A percentile compares a stretch with the other conserved stretches of the same genome.
These are phyloP conservation scores for Nephila pilipes DNA, from an alignment of 1,140 invertebrate genomes.

Conservation along the genomic window DNA sequence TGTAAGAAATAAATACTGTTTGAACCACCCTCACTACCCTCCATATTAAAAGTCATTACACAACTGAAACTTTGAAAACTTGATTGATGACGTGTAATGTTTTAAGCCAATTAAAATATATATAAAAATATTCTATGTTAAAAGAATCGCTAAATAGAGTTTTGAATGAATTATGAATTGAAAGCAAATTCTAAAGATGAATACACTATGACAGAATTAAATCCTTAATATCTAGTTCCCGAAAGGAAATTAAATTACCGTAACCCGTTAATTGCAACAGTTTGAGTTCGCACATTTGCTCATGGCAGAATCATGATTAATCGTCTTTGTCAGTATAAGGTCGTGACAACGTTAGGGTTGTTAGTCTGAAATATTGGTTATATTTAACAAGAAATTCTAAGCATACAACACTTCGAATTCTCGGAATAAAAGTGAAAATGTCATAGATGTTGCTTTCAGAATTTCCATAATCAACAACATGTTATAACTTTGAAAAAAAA, in stretches of 20 bases:
- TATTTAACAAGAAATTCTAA: conserved; percentile 18
- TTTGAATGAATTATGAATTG: not conserved
- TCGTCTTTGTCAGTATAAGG: conserved; percentile 24
- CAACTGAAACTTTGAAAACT: too few species aligned
- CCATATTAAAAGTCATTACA: too few species aligned
- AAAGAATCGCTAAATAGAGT: too few species aligned
- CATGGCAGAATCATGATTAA: conserved; percentile 55
- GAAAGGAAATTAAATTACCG: conserved; percentile 50
- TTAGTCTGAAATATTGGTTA: conserved; percentile 51
- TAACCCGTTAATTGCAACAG: conserved; percentile 61
- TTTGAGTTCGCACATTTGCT: conserved; percentile 44
- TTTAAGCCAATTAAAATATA: too few species aligned
- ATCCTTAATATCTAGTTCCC: conserved; percentile 16
- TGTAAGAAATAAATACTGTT: too few species aligned
- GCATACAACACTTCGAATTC: not conserved
- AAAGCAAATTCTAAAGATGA: not conserved
- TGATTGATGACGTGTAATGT: too few species aligned
- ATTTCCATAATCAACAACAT: not conserved
- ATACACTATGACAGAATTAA: conserved; percentile 13
- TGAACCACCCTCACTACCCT: too few species aligned
- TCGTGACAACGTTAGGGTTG: conserved; percentile 39
- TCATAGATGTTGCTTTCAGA: not conserved
- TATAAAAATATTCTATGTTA: too few species aligned
- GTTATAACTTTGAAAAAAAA: not conserved
- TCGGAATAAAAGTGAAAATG: not conserved